Evolutionary conservation across 2,797 vertebrate genomes (phyloP).

Genomic region (Acropternis orthonyx): DNA sequence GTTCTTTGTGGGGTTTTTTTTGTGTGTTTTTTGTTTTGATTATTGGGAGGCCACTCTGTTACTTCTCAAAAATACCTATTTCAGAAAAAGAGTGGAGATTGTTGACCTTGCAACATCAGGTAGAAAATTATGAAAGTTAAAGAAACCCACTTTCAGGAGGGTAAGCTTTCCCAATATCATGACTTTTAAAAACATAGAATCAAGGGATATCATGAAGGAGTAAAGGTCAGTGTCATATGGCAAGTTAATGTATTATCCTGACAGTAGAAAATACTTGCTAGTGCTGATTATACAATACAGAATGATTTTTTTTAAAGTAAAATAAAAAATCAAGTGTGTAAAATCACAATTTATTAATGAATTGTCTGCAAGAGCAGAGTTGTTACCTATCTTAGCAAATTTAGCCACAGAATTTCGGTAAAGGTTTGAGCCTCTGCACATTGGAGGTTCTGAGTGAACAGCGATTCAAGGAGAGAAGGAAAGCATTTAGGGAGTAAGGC

Average conservation of each 20-base stretch:
- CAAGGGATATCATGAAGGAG: background rate
- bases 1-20: background rate
- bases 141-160: background rate
- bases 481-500: background rate
- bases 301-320: background rate
- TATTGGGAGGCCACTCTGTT: background rate
- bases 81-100: background rate
- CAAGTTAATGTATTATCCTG: background rate
- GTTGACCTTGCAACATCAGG: background rate
- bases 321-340: background rate
- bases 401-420: background rate
- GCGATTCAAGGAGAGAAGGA: background rate
- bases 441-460: background rate
- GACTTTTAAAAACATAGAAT: background rate
- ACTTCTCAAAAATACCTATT: background rate
- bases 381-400: background rate
- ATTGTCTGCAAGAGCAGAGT: background rate
- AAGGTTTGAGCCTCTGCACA: background rate
- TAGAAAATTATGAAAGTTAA: background rate
- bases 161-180: background rate
- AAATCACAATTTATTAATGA: background rate
- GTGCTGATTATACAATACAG: background rate
- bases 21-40: rapidly evolving
- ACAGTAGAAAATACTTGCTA: background rate
- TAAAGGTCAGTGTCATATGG: background rate